Evolutionary conservation across 92 coral and sea anemone species (phyloP), one percentile per base, ranked within the genome.

Genomic region (Phymanthus crucifer): DNA sequence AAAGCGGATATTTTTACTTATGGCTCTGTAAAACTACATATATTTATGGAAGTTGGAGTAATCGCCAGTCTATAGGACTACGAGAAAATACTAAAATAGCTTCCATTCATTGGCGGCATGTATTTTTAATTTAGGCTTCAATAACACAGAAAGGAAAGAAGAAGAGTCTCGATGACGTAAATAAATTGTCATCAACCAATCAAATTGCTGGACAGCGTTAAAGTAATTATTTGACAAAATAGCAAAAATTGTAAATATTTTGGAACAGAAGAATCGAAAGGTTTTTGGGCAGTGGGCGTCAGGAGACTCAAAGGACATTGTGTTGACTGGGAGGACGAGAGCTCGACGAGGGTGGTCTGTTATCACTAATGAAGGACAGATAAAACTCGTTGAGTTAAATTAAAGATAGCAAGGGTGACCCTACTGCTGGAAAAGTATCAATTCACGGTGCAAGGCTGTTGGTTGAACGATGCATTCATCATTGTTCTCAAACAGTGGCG

Each of bases 21-120:
- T 54, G 4, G 64, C 31, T 54, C 10, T 54, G 64, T 21, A 21
- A 6, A n/a, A n/a, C n/a, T n/a, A 21, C 10, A 4, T 54, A 54
- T 54, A 4, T 21, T 54, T 3, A 54, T 54, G 27, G 3, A 54
- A 54, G 64, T 21, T 43, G 64, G 31, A 50, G 27, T 54, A 54
- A 54, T 54, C 64, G 64, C 64, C 64, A 54, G 64, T 54, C 64
- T 54, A 54, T 1, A 54, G 64, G 64, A 14, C 64, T 54, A 54
- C 29, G 64, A 54, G 64, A 4, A 29, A 54, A 21, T 7, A 17
- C 48, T 43, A 43, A 43, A 43, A 43, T 43, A 43, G 18, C 14
- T 10, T 43, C 48, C n/a, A 43, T 43, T 43, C 48, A 43, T 2
- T 54, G 64, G 64, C 64, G 64, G 64, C 27, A 54, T 19, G 64